Percentiles rank a stretch among this genome's conserved stretches.
Conservation (phyloP, 2,797 vertebrate species). For the Manis crassicaudata region DNA sequence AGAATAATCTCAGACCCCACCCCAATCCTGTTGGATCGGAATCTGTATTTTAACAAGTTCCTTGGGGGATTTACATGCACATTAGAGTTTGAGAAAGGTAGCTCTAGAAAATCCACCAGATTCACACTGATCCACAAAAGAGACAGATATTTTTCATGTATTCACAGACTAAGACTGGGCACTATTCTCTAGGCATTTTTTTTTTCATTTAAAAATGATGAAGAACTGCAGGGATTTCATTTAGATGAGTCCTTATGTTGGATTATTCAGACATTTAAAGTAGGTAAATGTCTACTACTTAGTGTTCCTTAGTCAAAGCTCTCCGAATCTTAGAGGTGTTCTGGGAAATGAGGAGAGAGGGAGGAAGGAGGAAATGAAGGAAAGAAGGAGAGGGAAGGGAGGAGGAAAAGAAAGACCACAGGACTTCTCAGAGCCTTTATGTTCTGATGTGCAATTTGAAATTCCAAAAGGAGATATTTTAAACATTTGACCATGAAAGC, state of each 20-base stretch:
- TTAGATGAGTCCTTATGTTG: neutral
- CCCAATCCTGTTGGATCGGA: neutral
- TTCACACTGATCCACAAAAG: neutral
- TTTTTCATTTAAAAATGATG: neutral
- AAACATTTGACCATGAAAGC: neutral
- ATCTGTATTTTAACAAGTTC: neutral
- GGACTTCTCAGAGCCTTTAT: neutral
- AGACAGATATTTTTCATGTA: conserved; percentile 4
- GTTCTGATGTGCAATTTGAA: neutral
- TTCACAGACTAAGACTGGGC: neutral
- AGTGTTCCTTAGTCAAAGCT: neutral
- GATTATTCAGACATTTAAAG: conserved; percentile 16
- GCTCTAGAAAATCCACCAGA: neutral
- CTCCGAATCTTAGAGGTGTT: neutral
- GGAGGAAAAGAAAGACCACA: neutral
- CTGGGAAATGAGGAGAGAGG: neutral
- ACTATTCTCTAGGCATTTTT: neutral
- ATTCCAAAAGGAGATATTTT: neutral
- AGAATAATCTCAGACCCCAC: neutral
- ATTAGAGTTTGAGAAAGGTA: neutral
- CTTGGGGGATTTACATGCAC: too few relatives aligned
- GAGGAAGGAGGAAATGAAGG: neutral
- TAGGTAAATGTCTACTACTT: neutral
- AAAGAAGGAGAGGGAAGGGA: too few relatives aligned
- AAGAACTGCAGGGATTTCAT: neutral